phyloP scores from a whole-genome alignment of 2,113 vertebrate genomes.

The Aramus guarauna region DNA sequence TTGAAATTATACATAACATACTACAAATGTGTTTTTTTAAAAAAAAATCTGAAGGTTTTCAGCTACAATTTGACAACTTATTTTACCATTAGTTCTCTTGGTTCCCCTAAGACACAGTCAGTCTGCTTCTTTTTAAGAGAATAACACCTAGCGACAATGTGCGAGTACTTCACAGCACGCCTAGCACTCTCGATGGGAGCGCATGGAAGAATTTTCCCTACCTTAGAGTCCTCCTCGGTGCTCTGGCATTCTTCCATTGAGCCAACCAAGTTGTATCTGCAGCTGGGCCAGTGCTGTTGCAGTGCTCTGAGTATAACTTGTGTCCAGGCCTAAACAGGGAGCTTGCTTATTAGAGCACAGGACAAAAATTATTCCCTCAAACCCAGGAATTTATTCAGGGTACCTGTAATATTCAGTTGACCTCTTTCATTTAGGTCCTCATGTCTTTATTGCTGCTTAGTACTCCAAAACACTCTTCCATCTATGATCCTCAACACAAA shows the following conservation, averaged over 20 bases:
- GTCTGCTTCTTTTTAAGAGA: background rate
- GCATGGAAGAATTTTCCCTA: background rate
- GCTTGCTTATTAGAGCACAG: background rate
- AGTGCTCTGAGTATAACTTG: background rate
- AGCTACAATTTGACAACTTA: background rate
- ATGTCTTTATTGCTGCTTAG: background rate
- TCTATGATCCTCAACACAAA: background rate
- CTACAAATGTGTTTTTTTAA: background rate
- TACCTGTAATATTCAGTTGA: background rate
- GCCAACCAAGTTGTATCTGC: background rate
- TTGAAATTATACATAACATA: background rate
- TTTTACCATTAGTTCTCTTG: background rate
- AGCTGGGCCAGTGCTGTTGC: background rate
- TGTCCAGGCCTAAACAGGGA: background rate
- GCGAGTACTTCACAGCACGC: background rate
- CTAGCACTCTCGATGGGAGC: accelerated
- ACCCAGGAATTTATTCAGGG: background rate
- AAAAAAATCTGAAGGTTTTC: background rate
- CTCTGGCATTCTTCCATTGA: background rate
- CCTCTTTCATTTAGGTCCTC: background rate
- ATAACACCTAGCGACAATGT: background rate
- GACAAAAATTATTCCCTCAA: background rate
- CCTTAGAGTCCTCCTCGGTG: background rate
- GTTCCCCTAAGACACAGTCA: background rate
- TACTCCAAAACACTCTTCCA: background rate